phyloP scores from a whole-genome alignment of 2,888 invertebrate genomes.

The Ctena decussata region DNA sequence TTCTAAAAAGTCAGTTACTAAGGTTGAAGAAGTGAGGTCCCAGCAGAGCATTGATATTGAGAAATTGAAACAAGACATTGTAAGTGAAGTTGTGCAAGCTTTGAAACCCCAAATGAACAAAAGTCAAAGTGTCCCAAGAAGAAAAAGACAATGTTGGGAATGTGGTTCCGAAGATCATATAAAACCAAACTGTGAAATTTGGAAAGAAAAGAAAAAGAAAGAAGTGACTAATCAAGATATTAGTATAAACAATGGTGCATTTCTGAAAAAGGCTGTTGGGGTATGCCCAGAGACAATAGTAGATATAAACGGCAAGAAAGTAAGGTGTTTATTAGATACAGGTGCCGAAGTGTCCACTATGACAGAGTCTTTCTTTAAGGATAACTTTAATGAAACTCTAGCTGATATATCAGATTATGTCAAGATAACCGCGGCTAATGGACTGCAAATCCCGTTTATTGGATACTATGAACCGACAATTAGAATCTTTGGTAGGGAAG shows the following conservation, averaged over 20 bases:
- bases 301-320: neutral
- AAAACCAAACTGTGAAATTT: neutral
- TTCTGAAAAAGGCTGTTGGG: neutral
- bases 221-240: neutral
- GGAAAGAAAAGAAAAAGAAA: conserved; percentile 11
- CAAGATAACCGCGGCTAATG: conserved; percentile 10
- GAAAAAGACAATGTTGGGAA: neutral
- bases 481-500: neutral
- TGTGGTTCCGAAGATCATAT: neutral
- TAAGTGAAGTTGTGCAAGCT: neutral
- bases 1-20: neutral
- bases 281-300: neutral
- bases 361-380: neutral
- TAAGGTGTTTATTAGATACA: neutral
- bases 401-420: conserved; percentile 2
- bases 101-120: neutral
- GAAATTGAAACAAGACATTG: neutral
- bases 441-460: neutral
- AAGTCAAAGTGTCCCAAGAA: neutral
- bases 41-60: conserved; percentile 1
- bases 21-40: conserved; percentile 2
- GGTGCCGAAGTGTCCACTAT: neutral
- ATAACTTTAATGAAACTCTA: neutral
- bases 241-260: neutral
- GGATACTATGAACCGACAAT: neutral